phyloP scores from a whole-genome alignment of 2,113 vertebrate species.

The Lanius collurio region DNA sequence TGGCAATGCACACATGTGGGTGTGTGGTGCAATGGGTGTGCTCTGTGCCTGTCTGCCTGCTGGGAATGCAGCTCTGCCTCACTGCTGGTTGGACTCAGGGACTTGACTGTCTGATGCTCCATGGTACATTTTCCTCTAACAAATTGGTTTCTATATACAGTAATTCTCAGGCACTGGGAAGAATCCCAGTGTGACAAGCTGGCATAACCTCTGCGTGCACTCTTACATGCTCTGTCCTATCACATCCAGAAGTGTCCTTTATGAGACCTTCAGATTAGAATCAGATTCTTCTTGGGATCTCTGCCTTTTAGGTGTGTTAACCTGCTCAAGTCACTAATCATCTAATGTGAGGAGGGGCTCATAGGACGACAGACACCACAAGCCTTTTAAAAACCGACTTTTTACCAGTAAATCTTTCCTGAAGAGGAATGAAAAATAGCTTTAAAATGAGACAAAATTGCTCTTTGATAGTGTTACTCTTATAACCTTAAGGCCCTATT shows the following conservation, averaged over 20 bases:
- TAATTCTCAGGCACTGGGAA: neutral
- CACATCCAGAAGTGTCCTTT: neutral
- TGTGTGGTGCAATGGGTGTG: too few species aligned
- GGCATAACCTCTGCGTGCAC: neutral
- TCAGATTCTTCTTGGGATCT: neutral
- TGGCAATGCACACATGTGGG: rapidly evolving
- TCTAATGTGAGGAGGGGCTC: neutral
- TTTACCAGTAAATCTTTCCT: neutral
- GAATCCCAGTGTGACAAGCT: neutral
- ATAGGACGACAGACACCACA: neutral
- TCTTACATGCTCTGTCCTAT: neutral
- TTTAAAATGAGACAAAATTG: neutral
- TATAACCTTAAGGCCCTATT: neutral
- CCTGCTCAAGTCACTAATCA: neutral
- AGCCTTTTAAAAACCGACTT: neutral
- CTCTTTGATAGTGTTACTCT: neutral
- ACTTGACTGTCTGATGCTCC: neutral
- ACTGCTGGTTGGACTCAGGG: neutral
- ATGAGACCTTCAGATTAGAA: neutral
- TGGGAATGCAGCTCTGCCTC: neutral
- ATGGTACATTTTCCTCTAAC: neutral
- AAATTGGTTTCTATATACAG: neutral
- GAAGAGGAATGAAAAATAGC: neutral
- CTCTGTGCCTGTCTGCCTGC: neutral
- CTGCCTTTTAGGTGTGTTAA: neutral